Conservation (phyloP, 2,888 invertebrate genomes). For the Polylopha cassiicola region DNA sequence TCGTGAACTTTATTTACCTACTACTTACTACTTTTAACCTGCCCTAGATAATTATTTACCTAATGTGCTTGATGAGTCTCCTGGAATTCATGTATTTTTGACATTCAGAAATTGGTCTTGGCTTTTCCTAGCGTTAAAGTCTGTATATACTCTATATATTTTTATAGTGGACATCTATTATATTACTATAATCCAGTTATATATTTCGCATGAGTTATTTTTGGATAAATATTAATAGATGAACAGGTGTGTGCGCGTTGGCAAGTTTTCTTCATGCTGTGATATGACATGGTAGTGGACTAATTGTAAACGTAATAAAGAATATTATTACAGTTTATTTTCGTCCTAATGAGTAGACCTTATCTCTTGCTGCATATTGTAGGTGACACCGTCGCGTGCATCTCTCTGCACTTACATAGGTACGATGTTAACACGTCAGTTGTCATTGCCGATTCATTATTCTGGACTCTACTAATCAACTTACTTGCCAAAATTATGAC, state of each 20-base stretch:
- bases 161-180: slow-evolving; percentile 4
- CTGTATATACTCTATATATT: too few species aligned
- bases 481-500: slow-evolving; percentile 63
- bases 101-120: not conserved
- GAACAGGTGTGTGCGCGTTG: slow-evolving; percentile 68
- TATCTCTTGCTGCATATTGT: too few species aligned
- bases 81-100: too few species aligned
- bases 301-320: slow-evolving; percentile 60
- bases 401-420: slow-evolving; percentile 34
- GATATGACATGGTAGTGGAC: slow-evolving; percentile 58
- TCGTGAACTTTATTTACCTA: too few species aligned
- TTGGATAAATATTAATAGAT: slow-evolving; percentile 72
- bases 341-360: slow-evolving; percentile 33
- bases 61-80: too few species aligned
- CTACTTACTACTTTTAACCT: too few species aligned
- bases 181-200: slow-evolving; percentile 10
- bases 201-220: slow-evolving; percentile 49
- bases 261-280: slow-evolving; percentile 49
- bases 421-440: slow-evolving; percentile 33
- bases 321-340: slow-evolving; percentile 47
- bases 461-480: slow-evolving; percentile 44
- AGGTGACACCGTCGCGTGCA: slow-evolving; percentile 13
- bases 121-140: not conserved
- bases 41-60: too few species aligned
- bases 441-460: slow-evolving; percentile 45